Evolutionary conservation across 2,113 vertebrate species (phyloP).

Genomic region (Manacus vitellinus): DNA sequence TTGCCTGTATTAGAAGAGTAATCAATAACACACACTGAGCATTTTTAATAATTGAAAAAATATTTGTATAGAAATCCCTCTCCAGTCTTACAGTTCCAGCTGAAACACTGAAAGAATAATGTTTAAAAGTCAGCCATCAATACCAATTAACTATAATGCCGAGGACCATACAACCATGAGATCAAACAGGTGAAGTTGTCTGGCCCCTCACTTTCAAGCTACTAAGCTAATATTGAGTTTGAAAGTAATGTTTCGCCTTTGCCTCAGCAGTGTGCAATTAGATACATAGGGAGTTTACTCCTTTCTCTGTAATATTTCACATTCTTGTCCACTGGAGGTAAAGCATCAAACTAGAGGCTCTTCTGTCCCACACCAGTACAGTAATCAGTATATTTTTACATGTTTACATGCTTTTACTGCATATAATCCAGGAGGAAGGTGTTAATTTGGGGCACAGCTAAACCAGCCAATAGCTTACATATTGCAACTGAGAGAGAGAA

Average conservation of each 20-base stretch:
- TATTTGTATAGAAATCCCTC: not conserved
- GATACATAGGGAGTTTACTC: not conserved
- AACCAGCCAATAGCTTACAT: not conserved
- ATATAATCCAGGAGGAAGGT: fast-evolving
- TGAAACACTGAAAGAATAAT: not conserved
- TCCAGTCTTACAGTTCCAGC: not conserved
- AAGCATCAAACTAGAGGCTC: fast-evolving
- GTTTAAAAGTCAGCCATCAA: not conserved
- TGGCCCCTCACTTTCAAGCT: not conserved
- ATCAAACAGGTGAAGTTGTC: not conserved
- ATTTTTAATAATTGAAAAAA: not conserved
- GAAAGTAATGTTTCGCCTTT: fast-evolving
- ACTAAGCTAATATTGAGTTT: not conserved
- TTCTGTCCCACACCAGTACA: not conserved
- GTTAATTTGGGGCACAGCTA: not conserved
- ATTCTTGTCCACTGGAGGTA: not conserved
- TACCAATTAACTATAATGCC: not conserved
- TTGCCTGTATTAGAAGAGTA: not conserved
- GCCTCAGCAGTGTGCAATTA: not conserved
- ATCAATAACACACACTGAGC: fast-evolving
- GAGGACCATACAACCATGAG: not conserved
- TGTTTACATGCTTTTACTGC: not conserved
- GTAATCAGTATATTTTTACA: not conserved
- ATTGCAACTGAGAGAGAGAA: not conserved
- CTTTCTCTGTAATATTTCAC: not conserved